A percentile compares a stretch with the other conserved stretches of the same genome.
These are phyloP conservation scores for Xylocopa sonorina DNA, from an alignment of 1,140 invertebrate genomes.

Conservation along the genomic window DNA sequence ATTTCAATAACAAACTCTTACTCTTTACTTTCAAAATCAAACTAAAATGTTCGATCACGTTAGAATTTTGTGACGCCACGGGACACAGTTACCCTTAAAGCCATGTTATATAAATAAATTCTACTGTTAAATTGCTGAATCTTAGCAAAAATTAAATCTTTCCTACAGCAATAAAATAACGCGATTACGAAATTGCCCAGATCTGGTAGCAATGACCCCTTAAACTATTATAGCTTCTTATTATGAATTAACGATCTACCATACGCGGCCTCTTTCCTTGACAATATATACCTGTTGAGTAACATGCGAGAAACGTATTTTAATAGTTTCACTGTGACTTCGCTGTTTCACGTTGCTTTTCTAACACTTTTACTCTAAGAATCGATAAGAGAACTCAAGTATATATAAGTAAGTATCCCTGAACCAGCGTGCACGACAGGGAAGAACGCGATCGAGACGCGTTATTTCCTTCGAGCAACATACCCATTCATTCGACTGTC, in stretches of 20 bases:
- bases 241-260: not conserved
- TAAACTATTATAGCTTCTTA: not conserved
- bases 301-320: not conserved
- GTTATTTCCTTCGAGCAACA: not conserved
- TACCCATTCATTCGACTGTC: too few relatives aligned
- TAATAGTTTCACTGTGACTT: not conserved
- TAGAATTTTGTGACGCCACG: too few relatives aligned
- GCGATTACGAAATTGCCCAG: not conserved
- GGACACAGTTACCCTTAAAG: too few relatives aligned
- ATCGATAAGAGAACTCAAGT: not conserved
- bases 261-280: not conserved
- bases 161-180: not conserved
- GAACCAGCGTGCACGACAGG: not conserved
- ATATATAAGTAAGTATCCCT: not conserved
- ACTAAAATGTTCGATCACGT: not conserved
- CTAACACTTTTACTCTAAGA: not conserved
- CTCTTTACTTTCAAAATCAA: not conserved
- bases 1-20: not conserved
- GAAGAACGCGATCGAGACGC: not conserved
- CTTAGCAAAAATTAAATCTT: too few relatives aligned
- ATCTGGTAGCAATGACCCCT: too few relatives aligned
- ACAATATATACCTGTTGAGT: conserved; percentile 17
- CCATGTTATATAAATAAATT: too few relatives aligned
- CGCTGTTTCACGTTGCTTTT: not conserved
- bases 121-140: too few relatives aligned